Conservation (phyloP, 2,113 vertebrate genomes). For the Calidris pygmaea region DNA sequence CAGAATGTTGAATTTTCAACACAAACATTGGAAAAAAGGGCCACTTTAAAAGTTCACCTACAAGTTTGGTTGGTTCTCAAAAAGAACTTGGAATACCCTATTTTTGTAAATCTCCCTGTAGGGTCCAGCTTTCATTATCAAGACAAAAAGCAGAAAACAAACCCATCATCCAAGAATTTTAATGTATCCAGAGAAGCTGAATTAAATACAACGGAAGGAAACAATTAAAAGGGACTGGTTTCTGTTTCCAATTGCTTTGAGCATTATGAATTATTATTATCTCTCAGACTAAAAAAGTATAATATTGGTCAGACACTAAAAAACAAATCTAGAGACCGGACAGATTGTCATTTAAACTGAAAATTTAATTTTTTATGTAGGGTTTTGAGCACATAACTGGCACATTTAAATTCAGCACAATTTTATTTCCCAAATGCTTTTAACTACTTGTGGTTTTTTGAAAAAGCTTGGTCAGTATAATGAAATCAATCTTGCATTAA, state of each 20-base stretch:
- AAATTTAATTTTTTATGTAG: constrained; percentile 41
- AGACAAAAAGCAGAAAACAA: constrained; percentile 44
- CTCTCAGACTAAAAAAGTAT: constrained; percentile 3
- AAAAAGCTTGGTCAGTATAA: constrained; percentile 50
- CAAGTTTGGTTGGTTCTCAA: background rate
- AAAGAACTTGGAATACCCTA: background rate
- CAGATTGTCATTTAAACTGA: constrained; percentile 12
- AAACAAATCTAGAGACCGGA: constrained; percentile 27
- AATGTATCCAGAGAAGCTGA: constrained; percentile 45
- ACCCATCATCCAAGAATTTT: constrained; percentile 47
- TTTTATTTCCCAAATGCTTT: constrained; percentile 64
- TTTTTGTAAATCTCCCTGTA: background rate
- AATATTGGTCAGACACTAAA: constrained; percentile 30
- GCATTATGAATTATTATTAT: constrained; percentile 56
- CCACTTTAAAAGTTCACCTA: background rate
- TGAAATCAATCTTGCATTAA: constrained; percentile 67
- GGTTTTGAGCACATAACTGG: constrained; percentile 31
- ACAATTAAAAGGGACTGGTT: constrained; percentile 64
- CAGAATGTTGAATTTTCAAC: background rate
- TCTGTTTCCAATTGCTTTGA: constrained; percentile 52
- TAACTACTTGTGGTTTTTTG: constrained; percentile 55
- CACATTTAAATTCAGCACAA: constrained; percentile 35
- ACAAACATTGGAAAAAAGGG: background rate
- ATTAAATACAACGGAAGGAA: constrained; percentile 69
- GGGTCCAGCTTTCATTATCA: constrained; percentile 33